Percentiles rank a stretch among this genome's conserved stretches.
These are phyloP conservation scores for Pandemis heparana DNA, from an alignment of 2,888 invertebrate species.

Conservation along the genomic window DNA sequence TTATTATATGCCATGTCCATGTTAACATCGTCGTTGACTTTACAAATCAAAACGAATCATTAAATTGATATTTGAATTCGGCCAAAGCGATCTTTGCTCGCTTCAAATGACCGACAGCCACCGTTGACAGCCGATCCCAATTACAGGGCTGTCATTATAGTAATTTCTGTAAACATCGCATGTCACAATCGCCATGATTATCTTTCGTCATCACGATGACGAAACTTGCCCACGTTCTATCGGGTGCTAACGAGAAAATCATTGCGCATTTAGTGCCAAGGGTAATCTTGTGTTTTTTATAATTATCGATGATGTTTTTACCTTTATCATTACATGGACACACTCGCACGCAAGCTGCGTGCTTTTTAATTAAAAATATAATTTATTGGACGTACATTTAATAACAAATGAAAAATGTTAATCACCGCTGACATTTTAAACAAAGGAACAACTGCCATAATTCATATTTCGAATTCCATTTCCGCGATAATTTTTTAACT, in stretches of 20 bases:
- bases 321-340: background rate
- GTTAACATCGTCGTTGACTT: constrained; percentile 21
- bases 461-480: constrained; percentile 31
- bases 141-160: constrained; percentile 37
- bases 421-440: constrained; percentile 35
- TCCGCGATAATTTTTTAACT: constrained; percentile 41
- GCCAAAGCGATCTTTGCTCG: constrained; percentile 20
- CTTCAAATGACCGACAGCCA: constrained; percentile 26
- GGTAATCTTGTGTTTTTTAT: constrained; percentile 22
- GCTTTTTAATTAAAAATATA: background rate
- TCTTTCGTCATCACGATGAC: constrained; percentile 37
- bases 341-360: background rate
- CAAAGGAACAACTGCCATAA: constrained; percentile 34
- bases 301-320: constrained; percentile 23
- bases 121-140: constrained; percentile 33
- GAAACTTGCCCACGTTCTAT: constrained; percentile 39
- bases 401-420: constrained; percentile 23
- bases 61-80: constrained; percentile 35
- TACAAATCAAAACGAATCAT: constrained; percentile 26
- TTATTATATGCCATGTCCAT: no score
- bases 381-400: background rate
- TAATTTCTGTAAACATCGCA: constrained; percentile 41
- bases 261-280: constrained; percentile 41
- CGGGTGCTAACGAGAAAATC: constrained; percentile 34
- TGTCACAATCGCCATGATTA: constrained; percentile 40